phyloP scores from a whole-genome alignment of 2,113 vertebrate genomes.

The human region GRCh38 chr1:12417501-12418000 shows the following conservation, averaged over 20 bases:
- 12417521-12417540: background rate
- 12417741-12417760: background rate
- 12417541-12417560: background rate
- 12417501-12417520: background rate
- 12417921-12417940: too few species aligned
- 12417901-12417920: background rate
- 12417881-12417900: background rate
- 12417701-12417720: background rate
- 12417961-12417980: too few species aligned
- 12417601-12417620: background rate
- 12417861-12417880: background rate
- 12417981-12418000: too few species aligned
- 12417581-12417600: background rate
- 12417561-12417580: too few species aligned
- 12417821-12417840: background rate
- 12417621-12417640: rapidly evolving
- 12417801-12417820: background rate
- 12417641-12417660: background rate
- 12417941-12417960: too few species aligned
- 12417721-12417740: background rate
- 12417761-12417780: background rate
- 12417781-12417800: background rate
- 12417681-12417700: background rate
- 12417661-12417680: rapidly evolving
- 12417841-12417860: background rate